phyloP scores from a whole-genome alignment of 2,113 vertebrate species.

The Dipodomys merriami region DNA sequence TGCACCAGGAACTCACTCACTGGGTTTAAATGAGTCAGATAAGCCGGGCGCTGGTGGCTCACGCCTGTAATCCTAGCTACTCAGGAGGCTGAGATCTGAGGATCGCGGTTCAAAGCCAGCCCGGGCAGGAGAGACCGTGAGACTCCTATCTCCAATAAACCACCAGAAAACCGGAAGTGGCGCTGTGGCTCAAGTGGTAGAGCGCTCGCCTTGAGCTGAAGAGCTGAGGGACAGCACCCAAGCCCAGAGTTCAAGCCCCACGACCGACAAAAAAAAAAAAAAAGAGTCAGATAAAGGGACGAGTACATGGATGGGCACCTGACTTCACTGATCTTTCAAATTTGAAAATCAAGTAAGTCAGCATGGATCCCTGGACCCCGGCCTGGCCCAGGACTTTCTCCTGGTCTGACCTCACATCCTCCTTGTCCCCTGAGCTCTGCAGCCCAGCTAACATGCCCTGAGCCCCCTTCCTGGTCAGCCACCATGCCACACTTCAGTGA shows the following conservation, averaged over 20 bases:
- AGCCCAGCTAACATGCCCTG: neutral
- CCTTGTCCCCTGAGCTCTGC: neutral
- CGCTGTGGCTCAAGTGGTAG: too few relatives aligned
- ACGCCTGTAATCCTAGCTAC: too few relatives aligned
- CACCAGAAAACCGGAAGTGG: too few relatives aligned
- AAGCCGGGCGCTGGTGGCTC: too few relatives aligned
- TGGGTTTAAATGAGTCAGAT: neutral
- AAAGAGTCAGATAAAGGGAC: neutral
- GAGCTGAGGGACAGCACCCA: too few relatives aligned
- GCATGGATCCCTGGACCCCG: neutral
- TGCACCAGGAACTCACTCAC: accelerated
- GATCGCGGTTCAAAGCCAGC: too few relatives aligned
- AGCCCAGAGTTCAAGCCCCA: too few relatives aligned
- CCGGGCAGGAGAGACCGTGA: too few relatives aligned
- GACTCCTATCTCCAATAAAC: too few relatives aligned
- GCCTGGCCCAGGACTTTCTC: accelerated
- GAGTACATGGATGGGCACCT: neutral
- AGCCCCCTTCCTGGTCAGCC: neutral
- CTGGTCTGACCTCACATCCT: accelerated
- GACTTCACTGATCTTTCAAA: neutral
- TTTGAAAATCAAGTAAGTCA: neutral
- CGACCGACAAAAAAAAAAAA: too few relatives aligned
- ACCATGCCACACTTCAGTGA: neutral
- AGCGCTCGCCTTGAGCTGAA: too few relatives aligned
- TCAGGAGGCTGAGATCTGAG: too few relatives aligned